Evolutionary conservation across 2,113 vertebrate species (phyloP), one percentile per base, ranked within the genome.

Genomic region (Tyto alba): DNA sequence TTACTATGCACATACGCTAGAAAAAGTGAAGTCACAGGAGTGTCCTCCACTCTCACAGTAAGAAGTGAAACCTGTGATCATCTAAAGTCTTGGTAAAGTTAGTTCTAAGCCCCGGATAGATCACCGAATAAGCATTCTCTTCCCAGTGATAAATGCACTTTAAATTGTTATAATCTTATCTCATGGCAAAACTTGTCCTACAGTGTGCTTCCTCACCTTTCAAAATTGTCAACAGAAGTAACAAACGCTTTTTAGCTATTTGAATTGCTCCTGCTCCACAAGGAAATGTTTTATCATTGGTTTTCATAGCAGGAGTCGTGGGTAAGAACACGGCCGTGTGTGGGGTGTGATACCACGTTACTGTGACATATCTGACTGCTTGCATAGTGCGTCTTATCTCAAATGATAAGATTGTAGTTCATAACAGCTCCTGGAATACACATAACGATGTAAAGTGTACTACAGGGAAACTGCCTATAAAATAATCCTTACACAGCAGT

Each of bases 21-120:
- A 48, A 41, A 64, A 53, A 50, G 30, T 20, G 68, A 73, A 76
- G 67, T 10, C 30, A 25, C 27, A 56, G 22, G 38, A 50, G 14
- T 4, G 11, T 29, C n/a, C 11, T 63, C 21, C 32, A 4, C 11
- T 77, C 6, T 48, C 11, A 16, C 0, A 0, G 13, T 22, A 30
- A 18, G 17, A 16, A 32, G 25, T 8, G 38, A 84, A 90, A 56
- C 30, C 30, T n/a, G 4, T 22, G 38, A 59, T 53, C 8, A 1
- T 9, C 36, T 22, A 14, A 45, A 41, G 14, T 16, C 53, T 66
- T 26, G 1, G 7, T 32, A 25, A 76, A 86, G 47, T 25, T 25
- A 62, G 9, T 43, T 29, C 6, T 0, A 41, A 48, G 16, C 29
- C 41, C 34, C 25, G 20, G 32, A 14, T 3, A 34, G 18, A 19